Percentiles rank a stretch among this genome's conserved stretches.
Evolutionary conservation across 2,888 invertebrate genomes (phyloP).

Genomic region (Panorpa germanica): DNA sequence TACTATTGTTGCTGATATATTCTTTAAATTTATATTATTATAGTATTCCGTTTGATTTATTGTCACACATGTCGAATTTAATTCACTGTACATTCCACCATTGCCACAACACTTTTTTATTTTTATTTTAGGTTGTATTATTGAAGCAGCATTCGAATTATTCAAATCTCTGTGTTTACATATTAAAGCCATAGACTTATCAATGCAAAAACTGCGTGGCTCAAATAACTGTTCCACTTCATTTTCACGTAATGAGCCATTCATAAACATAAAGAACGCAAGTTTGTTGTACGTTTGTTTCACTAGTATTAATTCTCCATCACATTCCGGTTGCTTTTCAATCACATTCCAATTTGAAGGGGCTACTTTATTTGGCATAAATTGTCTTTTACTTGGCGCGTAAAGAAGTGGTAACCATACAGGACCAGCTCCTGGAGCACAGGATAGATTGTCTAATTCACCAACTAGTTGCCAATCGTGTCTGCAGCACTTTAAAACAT

Average conservation of each 20-base stretch:
- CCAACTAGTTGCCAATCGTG: too few relatives aligned
- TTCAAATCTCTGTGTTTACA: slow-evolving; percentile 27
- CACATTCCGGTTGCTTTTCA: too few relatives aligned
- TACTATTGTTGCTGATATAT: slow-evolving; percentile 22
- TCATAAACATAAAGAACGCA: slow-evolving; percentile 37
- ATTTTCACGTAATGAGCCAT: slow-evolving; percentile 40
- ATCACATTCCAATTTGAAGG: too few relatives aligned
- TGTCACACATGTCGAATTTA: slow-evolving; percentile 26
- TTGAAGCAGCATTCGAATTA: too few relatives aligned
- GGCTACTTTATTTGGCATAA: too few relatives aligned
- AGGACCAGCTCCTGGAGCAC: too few relatives aligned
- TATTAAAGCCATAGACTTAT: slow-evolving; percentile 40
- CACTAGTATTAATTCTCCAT: too few relatives aligned
- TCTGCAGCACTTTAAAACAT: too few relatives aligned
- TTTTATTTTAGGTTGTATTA: slow-evolving; percentile 20
- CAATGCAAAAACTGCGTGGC: slow-evolving; percentile 46
- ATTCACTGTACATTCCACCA: slow-evolving; percentile 38
- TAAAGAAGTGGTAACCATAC: too few relatives aligned
- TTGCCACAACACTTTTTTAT: slow-evolving; percentile 53
- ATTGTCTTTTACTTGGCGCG: too few relatives aligned
- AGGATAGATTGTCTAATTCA: too few relatives aligned
- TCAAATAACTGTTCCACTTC: slow-evolving; percentile 27
- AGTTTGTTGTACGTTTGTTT: too few relatives aligned
- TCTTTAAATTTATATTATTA: slow-evolving; percentile 18
- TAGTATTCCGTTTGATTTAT: slow-evolving; percentile 21